A percentile compares a stretch with the other conserved stretches of the same genome.
Evolutionary conservation across 1,140 invertebrate species (phyloP).

Genomic region (Ptiloglossa arizonensis): DNA sequence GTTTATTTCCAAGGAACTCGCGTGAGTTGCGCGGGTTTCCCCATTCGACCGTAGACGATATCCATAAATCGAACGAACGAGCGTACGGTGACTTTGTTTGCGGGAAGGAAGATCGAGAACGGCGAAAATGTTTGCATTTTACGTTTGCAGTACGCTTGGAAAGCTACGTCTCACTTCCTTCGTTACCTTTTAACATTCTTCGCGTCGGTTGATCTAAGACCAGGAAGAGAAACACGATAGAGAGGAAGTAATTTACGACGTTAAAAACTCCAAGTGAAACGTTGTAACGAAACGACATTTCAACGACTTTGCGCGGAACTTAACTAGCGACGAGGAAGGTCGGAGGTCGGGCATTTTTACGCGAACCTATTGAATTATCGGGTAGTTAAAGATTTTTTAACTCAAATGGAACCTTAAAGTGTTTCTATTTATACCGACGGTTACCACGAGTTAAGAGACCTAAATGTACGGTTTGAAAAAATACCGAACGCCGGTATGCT

Average conservation of each 20-base stretch:
- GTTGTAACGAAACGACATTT: background rate
- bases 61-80: no score
- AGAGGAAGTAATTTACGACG: constrained; percentile 12
- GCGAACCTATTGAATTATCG: background rate
- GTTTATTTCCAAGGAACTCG: no score
- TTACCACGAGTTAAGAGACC: no score
- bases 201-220: background rate
- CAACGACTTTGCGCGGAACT: background rate
- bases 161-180: background rate
- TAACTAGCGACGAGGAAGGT: background rate
- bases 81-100: no score
- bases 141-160: background rate
- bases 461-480: no score
- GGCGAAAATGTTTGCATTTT: background rate
- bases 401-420: no score
- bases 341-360: background rate
- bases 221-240: constrained; percentile 20
- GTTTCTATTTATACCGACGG: background rate
- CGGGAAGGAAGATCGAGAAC: background rate
- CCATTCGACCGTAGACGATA: no score
- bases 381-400: background rate
- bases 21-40: no score
- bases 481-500: no score
- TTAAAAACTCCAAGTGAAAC: constrained; percentile 13
- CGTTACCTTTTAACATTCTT: background rate